Percentiles rank a stretch among this genome's conserved stretches.
phyloP scores from a whole-genome alignment of 2,113 vertebrate species.

The Callopanchax toddi region DNA sequence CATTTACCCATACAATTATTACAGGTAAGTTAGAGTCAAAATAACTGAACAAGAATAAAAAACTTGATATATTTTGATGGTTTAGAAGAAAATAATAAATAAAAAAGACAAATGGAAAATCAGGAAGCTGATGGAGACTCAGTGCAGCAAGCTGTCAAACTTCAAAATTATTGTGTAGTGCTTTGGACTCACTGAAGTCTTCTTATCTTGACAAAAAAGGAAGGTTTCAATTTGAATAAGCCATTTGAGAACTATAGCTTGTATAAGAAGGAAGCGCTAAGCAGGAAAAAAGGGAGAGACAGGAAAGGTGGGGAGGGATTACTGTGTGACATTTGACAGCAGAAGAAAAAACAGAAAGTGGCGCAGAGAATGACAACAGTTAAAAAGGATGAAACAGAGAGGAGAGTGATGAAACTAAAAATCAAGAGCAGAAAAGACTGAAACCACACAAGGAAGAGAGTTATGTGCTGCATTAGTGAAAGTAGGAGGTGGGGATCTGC shows the following conservation, averaged over 20 bases:
- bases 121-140: conserved; percentile 32
- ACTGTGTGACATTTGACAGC: conserved; percentile 53
- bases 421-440: conserved; percentile 32
- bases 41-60: conserved; percentile 29
- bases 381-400: conserved; percentile 39
- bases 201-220: conserved; percentile 59
- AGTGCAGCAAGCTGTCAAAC: conserved; percentile 44
- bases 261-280: conserved; percentile 48
- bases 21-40: too few species aligned
- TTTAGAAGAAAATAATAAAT: neutral
- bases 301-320: conserved; percentile 63
- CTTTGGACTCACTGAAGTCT: conserved; percentile 49
- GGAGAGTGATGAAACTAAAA: conserved; percentile 52
- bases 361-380: conserved; percentile 43
- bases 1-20: too few species aligned
- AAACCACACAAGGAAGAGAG: conserved; percentile 31
- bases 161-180: conserved; percentile 42
- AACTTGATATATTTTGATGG: conserved; percentile 5
- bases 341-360: conserved; percentile 28
- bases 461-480: conserved; percentile 43
- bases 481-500: conserved; percentile 7
- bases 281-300: conserved; percentile 42
- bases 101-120: conserved; percentile 24
- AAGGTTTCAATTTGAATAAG: conserved; percentile 71
- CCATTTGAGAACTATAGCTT: conserved; percentile 54